Base-by-base conservation (phyloP, 2,888 invertebrate species). In the Agrypnus murinus region DNA sequence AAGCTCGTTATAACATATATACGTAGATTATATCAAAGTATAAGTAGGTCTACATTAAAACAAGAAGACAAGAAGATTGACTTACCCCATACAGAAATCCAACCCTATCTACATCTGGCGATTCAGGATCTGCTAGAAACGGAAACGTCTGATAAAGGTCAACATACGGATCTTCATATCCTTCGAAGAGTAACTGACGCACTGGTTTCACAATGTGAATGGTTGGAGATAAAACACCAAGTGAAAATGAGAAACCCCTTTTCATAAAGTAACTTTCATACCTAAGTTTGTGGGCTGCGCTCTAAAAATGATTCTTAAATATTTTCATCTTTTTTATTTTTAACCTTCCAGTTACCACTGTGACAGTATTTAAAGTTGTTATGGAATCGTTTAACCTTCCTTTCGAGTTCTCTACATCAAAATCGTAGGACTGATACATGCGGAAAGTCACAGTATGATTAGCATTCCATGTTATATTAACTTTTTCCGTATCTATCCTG, bases 11-110 rank as follows among this genome's bases (percentile, higher is more conserved):
- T n/a, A n/a, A n/a, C n/a, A n/a, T n/a, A n/a, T n/a, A n/a, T n/a
- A n/a, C n/a, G n/a, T n/a, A n/a, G n/a, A n/a, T n/a, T n/a, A n/a
- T n/a, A n/a, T n/a, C n/a, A n/a, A n/a, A n/a, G n/a, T n/a, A n/a
- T n/a, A n/a, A n/a, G n/a, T n/a, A n/a, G n/a, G n/a, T n/a, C n/a
- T n/a, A n/a, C n/a, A n/a, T n/a, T n/a, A n/a, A n/a, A n/a, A n/a
- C n/a, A n/a, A n/a, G n/a, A n/a, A n/a, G n/a, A n/a, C n/a, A n/a
- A n/a, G n/a, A n/a, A n/a, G n/a, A n/a, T n/a, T n/a, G 25, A 25
- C 79, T 81, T 84, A 91, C 91, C 79, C 86, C 87, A 77, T 95
- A 95, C 84, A 97, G 96, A 91, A 95, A 93, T 7, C 94, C 97
- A 81, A 97, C 96, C 79, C 89, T 90, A 79, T 96, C 95, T 71